Percentiles rank a stretch among this genome's conserved stretches.
Conservation (phyloP, 2,113 vertebrate genomes). For the Eonycteris spelaea region DNA sequence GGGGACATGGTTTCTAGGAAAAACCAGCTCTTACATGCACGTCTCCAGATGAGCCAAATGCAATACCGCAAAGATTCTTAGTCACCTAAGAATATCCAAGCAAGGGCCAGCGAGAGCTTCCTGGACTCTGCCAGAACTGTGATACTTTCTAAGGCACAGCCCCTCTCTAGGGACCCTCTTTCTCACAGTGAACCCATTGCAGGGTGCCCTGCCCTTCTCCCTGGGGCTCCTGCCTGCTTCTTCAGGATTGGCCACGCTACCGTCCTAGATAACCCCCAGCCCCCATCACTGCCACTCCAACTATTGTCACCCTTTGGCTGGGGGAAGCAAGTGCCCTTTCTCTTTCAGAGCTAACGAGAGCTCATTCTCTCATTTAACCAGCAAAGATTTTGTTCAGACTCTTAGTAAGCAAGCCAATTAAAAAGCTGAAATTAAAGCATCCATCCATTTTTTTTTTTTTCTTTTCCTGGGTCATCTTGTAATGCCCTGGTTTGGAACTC, state of each 20-base stretch:
- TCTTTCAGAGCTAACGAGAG: background rate
- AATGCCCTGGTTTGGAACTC: no score
- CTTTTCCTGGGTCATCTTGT: no score
- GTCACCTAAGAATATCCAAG: background rate
- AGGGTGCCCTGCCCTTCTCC: background rate
- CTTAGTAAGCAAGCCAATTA: no score
- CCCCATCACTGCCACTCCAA: background rate
- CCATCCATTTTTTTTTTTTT: no score
- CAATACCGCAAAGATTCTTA: background rate
- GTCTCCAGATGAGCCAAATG: background rate
- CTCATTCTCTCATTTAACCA: background rate
- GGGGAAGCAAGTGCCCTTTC: background rate
- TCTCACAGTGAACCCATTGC: background rate
- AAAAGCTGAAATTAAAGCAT: no score
- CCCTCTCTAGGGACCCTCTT: background rate
- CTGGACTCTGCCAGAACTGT: background rate
- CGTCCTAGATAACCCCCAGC: background rate
- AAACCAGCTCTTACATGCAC: background rate
- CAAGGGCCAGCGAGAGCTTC: background rate
- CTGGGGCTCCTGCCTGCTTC: background rate
- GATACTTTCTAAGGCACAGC: background rate
- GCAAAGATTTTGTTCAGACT: background rate
- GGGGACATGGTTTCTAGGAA: background rate
- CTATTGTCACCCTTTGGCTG: background rate
- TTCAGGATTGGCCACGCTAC: background rate